Percentiles rank a stretch among this genome's conserved stretches.
phyloP scores from a whole-genome alignment of 2,113 vertebrate species.

The Saimiri boliviensis region DNA sequence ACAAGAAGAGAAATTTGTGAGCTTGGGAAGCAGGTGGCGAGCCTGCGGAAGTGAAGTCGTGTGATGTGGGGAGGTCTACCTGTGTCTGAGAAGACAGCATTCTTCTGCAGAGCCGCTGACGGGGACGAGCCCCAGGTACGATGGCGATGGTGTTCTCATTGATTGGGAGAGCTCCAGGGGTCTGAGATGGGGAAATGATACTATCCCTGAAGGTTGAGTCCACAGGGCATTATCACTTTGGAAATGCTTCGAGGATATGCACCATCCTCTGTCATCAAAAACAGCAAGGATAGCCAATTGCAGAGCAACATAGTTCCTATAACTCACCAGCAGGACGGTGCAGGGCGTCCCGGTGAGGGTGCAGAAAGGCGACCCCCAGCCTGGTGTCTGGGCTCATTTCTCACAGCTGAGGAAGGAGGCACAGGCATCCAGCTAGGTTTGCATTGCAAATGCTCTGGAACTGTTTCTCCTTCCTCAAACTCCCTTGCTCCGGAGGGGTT shows the following conservation, averaged over 20 bases:
- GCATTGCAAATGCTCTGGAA: slow-evolving; percentile 50
- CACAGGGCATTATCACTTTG: too few relatives aligned
- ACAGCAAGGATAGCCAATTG: too few relatives aligned
- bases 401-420: not conserved
- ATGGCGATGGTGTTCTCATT: accelerated
- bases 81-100: accelerated
- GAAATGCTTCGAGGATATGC: accelerated
- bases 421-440: not conserved
- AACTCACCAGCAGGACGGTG: not conserved
- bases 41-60: accelerated
- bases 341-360: accelerated
- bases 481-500: slow-evolving; percentile 23
- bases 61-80: accelerated
- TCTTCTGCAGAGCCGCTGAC: accelerated
- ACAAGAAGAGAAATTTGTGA: accelerated
- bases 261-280: accelerated
- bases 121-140: accelerated
- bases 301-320: accelerated
- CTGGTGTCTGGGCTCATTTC: not conserved
- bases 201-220: accelerated
- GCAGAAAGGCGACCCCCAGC: not conserved
- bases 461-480: slow-evolving; percentile 57
- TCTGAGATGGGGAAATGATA: not conserved
- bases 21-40: not conserved
- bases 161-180: accelerated